Percentiles rank a stretch among this genome's conserved stretches.
phyloP scores from a whole-genome alignment of 92 coral and sea anemone genomes.

The Porites lobata region DNA sequence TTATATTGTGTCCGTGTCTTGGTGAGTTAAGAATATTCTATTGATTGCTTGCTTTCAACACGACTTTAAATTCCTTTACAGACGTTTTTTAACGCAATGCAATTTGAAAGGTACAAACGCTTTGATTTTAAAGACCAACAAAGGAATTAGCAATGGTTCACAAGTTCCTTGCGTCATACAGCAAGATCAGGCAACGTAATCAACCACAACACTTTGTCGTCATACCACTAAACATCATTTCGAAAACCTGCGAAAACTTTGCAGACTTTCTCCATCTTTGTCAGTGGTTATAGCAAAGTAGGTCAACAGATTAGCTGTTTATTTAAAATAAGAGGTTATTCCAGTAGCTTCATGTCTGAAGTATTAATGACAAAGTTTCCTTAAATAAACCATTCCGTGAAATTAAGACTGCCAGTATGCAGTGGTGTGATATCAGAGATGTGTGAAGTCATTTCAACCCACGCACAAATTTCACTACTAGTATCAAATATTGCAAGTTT shows the following conservation, averaged over 20 bases:
- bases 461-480: conserved; percentile 1
- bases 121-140: neutral
- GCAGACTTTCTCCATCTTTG: neutral
- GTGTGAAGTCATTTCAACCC: neutral
- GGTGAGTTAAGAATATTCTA: neutral
- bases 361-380: neutral
- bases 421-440: neutral
- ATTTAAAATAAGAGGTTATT: neutral
- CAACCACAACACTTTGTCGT: neutral
- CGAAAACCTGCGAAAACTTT: neutral
- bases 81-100: neutral
- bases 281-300: neutral
- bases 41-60: neutral
- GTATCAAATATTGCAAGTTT: conserved; percentile 18
- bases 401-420: conserved; percentile 1
- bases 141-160: conserved; percentile 14
- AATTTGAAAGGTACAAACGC: neutral
- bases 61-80: neutral
- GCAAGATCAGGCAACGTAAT: too few relatives aligned
- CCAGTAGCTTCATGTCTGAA: neutral
- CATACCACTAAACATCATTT: conserved; percentile 3
- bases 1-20: neutral
- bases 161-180: conserved; percentile 21
- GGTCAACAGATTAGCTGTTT: neutral
- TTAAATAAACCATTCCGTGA: conserved; percentile 13